Conservation (phyloP, 2,113 vertebrate genomes). For the Dissostichus mawsoni region DNA sequence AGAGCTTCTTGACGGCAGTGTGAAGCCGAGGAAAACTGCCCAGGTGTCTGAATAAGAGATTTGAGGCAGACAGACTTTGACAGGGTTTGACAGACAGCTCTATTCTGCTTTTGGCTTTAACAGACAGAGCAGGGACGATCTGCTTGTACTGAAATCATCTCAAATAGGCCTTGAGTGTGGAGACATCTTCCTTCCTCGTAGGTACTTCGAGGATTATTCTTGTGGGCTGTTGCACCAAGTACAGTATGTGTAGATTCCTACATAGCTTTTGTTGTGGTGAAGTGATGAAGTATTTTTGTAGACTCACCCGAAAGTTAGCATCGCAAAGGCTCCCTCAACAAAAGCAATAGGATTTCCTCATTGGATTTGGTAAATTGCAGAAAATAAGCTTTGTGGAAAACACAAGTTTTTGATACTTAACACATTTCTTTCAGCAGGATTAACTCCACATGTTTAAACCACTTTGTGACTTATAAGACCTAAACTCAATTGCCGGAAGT, state of each 20-base stretch:
- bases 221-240: background rate
- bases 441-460: no score
- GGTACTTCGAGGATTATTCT: background rate
- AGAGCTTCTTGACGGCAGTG: slow-evolving; percentile 1
- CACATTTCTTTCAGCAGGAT: no score
- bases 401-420: no score
- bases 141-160: slow-evolving; percentile 27
- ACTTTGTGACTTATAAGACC: no score
- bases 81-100: slow-evolving; percentile 31
- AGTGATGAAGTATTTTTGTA: no score
- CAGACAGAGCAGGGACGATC: slow-evolving; percentile 10
- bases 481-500: no score
- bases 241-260: background rate
- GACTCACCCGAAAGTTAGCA: no score
- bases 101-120: slow-evolving; percentile 21
- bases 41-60: slow-evolving; percentile 19
- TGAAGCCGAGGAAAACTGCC: background rate
- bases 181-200: background rate
- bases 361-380: no score
- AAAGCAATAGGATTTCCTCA: no score
- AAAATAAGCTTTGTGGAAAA: no score
- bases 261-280: background rate
- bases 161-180: slow-evolving; percentile 1
- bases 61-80: slow-evolving; percentile 9
- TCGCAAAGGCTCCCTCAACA: no score